Evolutionary conservation across 2,113 vertebrate genomes (phyloP).

Genomic region (Monarcha castaneiventris): DNA sequence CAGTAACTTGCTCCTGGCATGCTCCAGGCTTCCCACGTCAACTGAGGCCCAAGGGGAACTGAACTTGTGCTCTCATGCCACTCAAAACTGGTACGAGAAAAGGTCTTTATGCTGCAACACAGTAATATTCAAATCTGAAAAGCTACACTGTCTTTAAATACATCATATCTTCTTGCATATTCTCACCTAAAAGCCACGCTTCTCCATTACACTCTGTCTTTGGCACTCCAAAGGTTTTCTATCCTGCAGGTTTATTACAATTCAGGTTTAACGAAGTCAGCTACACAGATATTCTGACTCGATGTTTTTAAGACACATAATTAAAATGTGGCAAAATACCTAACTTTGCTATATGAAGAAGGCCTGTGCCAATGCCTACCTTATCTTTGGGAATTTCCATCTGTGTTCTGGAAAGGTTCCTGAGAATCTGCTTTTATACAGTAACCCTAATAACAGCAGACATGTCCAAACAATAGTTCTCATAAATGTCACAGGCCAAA

Average conservation of each 20-base stretch:
- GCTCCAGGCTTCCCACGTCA: slow-evolving; percentile 29
- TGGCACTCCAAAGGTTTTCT: background rate
- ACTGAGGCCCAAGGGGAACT: slow-evolving; percentile 11
- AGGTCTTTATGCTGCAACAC: slow-evolving; percentile 16
- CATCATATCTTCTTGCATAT: background rate
- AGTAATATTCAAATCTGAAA: slow-evolving; percentile 29
- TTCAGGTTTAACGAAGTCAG: background rate
- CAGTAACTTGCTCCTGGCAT: slow-evolving; percentile 31
- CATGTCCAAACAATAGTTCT: background rate
- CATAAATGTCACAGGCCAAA: background rate
- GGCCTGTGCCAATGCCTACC: background rate
- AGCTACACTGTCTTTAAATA: background rate
- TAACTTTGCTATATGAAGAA: background rate
- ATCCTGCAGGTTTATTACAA: background rate
- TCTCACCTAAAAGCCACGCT: slow-evolving; percentile 6
- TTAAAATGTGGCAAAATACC: background rate
- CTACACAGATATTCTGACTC: background rate
- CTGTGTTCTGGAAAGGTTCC: background rate
- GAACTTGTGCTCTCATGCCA: slow-evolving; percentile 16
- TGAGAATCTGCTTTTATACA: background rate
- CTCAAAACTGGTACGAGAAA: background rate
- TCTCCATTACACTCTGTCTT: background rate
- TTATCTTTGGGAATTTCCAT: background rate
- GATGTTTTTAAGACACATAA: background rate
- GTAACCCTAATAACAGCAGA: background rate